These are phyloP conservation scores for Exephanes ischioxanthus DNA, from an alignment of 2,888 invertebrate species.

Conservation along the genomic window DNA sequence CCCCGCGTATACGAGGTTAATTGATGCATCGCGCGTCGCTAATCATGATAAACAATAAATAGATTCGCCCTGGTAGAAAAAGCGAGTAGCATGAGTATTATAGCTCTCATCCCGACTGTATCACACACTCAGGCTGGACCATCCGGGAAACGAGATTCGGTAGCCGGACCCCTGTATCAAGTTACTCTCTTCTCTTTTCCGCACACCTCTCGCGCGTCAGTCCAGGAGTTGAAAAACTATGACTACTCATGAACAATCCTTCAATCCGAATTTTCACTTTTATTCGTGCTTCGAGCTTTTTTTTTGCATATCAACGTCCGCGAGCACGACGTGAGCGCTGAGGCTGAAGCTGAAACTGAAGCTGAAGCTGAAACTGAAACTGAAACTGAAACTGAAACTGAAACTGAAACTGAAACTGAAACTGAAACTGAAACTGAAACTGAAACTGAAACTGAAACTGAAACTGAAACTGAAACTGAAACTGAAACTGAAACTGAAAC, in stretches of 20 bases:
- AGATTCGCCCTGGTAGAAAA: constrained; percentile 70
- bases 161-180: constrained; percentile 10
- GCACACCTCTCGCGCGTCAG: neutral
- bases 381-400: neutral
- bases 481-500: neutral
- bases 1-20: constrained; percentile 73
- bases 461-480: neutral
- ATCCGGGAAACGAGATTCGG: constrained; percentile 26
- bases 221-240: constrained; percentile 8
- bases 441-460: neutral
- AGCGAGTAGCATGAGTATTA: constrained; percentile 35
- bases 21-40: constrained; percentile 80
- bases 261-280: neutral
- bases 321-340: too few relatives aligned
- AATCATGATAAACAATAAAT: constrained; percentile 81
- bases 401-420: neutral
- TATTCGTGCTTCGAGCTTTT: neutral
- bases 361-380: neutral
- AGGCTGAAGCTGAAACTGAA: neutral
- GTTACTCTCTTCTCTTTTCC: constrained; percentile 2
- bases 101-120: neutral
- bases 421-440: neutral
- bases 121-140: constrained; percentile 16
- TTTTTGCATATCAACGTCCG: neutral
- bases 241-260: constrained; percentile 23